These are phyloP conservation scores for Albula glossodonta DNA, from an alignment of 2,113 vertebrate species.

Conservation along the genomic window DNA sequence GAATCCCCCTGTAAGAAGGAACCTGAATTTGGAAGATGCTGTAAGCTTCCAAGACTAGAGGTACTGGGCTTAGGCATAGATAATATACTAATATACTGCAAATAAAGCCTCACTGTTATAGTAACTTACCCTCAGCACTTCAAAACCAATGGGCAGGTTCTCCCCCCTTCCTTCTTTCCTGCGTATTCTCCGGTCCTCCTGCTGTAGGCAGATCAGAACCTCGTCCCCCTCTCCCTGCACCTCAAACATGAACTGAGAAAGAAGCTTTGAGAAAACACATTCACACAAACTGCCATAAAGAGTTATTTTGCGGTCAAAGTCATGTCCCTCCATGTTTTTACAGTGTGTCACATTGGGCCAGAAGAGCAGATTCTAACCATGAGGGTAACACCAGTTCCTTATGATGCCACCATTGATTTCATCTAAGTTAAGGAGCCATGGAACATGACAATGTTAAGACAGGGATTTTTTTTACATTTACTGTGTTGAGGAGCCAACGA, in stretches of 20 bases:
- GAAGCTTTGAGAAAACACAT: not conserved
- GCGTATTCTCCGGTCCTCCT: conserved; percentile 72
- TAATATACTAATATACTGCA: not conserved
- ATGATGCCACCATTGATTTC: too few relatives aligned
- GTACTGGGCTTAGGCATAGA: not conserved
- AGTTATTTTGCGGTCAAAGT: too few relatives aligned
- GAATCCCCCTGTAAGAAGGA: not conserved
- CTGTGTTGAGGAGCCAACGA: not conserved
- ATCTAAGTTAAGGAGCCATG: not conserved
- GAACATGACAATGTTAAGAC: not conserved
- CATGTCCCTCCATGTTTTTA: conserved; percentile 5
- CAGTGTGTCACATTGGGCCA: not conserved
- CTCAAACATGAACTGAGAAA: conserved; percentile 72
- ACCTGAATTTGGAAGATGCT: not conserved
- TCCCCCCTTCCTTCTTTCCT: conserved; percentile 70
- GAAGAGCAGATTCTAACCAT: too few relatives aligned
- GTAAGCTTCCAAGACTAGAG: not conserved
- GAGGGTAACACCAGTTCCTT: too few relatives aligned
- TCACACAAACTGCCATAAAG: not conserved
- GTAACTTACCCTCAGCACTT: conserved; percentile 72
- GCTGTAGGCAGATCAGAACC: conserved; percentile 76
- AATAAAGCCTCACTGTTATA: not conserved
- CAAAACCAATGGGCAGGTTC: conserved; percentile 78
- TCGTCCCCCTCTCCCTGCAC: conserved; percentile 63
- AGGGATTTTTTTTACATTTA: not conserved